Base-by-base conservation (phyloP, 2,113 vertebrate species). In the Panthera tigris region DNA sequence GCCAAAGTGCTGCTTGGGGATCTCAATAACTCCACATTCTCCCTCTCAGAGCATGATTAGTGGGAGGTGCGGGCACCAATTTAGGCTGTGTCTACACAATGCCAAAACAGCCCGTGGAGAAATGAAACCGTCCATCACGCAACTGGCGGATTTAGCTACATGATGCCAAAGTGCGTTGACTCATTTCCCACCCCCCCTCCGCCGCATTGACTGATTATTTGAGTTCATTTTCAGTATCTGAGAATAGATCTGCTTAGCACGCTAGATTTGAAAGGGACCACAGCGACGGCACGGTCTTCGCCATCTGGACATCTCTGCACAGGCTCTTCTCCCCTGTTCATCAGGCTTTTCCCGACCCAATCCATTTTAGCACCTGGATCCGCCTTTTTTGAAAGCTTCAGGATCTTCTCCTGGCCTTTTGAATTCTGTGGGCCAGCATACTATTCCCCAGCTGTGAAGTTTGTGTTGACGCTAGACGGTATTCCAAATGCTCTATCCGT, bases 1-100 rank as follows among this genome's bases (percentile, higher is more conserved):
- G 29, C 89, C 82, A 41, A 91, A 98, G 95, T 76, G 85, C 50
- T 73, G 96, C 91, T 71, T 36, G 83, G 97, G 97, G 98, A 97
- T 48, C 85, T 82, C 92, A 69, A 33, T 63, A 85, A 63, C 76
- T 29, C 73, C 45, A 50, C 1, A 0, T 33, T 68, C 18, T 39
- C 86, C 48, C 93, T 95, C 95, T 61, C 48, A 6, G 57, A 86
- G 93, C 63, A 7, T 84, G 94, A 95, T 94, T 89, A 96, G 95
- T 95, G 94, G 89, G 91, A 91, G 91, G 95, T 71, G 36, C 1
- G 6, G 88, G 65, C 81, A 48, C 94, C 95, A 89, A 86, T 96
- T 96, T 88, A 82, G 96, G 71, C 96, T 96, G 71, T 57, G 89
- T 97, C 95, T 96, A 92, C 61, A 92, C 95, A 76, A 65, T 39